Percentiles rank a stretch among this genome's conserved stretches.
phyloP scores from a whole-genome alignment of 1,140 invertebrate genomes.

The Adelges cooleyi region DNA sequence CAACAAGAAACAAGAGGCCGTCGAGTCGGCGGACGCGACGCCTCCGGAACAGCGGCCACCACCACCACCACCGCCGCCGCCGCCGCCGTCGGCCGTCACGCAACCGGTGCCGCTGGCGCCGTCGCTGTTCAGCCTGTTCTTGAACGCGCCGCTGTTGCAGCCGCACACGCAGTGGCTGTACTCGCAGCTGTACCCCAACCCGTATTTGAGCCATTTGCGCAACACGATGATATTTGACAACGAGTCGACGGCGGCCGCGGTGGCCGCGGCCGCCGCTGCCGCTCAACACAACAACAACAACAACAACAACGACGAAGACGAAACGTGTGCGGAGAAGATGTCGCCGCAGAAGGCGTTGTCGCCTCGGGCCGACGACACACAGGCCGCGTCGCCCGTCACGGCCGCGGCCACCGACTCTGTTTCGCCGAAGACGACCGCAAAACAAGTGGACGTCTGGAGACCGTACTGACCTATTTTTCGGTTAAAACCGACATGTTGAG shows the following conservation, averaged over 20 bases:
- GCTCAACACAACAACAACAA: background rate
- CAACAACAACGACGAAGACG: conserved; percentile 25
- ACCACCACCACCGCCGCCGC: background rate
- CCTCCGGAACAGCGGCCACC: background rate
- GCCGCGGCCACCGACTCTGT: conserved; percentile 3
- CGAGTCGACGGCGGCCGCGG: conserved; percentile 10
- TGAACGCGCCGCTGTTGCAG: conserved; percentile 56
- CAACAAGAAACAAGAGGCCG: no score
- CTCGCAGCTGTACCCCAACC: conserved; percentile 48
- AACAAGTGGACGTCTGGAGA: conserved; percentile 32
- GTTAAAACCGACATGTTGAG: no score
- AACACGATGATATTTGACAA: conserved; percentile 30
- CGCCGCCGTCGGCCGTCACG: background rate
- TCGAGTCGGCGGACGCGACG: background rate
- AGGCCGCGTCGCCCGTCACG: background rate
- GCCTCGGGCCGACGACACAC: background rate
- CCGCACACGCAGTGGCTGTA: conserved; percentile 61
- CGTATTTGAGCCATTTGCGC: conserved; percentile 29
- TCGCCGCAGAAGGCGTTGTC: background rate
- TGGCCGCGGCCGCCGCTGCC: conserved; percentile 21
- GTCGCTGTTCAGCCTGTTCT: conserved; percentile 43
- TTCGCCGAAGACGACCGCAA: conserved; percentile 15
- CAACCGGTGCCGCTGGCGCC: conserved; percentile 37
- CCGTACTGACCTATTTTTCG: conserved; percentile 31
- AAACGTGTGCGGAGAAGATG: conserved; percentile 28